Percentiles rank a stretch among this genome's conserved stretches.
Conservation (phyloP, 1,140 invertebrate genomes). For the Lineus longissimus region DNA sequence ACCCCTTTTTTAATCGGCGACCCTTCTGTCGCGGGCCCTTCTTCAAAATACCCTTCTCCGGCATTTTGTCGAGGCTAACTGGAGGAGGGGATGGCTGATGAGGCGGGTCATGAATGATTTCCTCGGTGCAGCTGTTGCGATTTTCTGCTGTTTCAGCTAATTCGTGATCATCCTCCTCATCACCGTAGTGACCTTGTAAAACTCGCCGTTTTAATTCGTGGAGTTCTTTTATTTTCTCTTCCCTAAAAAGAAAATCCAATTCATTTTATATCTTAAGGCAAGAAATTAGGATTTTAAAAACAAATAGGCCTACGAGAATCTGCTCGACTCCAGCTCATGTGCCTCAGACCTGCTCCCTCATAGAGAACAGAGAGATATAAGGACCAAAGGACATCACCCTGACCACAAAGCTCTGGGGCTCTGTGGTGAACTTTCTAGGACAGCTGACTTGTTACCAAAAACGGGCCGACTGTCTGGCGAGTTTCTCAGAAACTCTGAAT, state of each 20-base stretch:
- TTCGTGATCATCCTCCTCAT: not conserved
- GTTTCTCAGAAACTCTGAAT: no score
- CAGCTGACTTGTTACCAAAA: no score
- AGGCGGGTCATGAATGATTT: not conserved
- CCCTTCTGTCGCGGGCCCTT: constrained; percentile 1
- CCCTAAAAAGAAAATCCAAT: not conserved
- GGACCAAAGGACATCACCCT: no score
- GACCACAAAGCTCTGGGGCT: no score
- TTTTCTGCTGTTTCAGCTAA: not conserved
- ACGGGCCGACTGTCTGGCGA: no score
- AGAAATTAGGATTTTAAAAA: no score
- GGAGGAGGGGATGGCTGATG: not conserved
- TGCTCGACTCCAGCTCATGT: no score
- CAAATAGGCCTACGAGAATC: no score
- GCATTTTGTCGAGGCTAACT: not conserved
- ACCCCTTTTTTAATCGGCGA: not conserved
- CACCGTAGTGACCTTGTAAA: not conserved
- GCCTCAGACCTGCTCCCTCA: no score
- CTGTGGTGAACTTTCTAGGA: no score
- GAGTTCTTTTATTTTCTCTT: not conserved
- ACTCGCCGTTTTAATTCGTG: not conserved
- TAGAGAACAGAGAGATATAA: no score
- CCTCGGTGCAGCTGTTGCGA: not conserved
- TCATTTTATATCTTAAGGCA: no score
- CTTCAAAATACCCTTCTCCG: constrained; percentile 3